Conservation (phyloP, 2,797 vertebrate species). For the Notolabrus celidotus region DNA sequence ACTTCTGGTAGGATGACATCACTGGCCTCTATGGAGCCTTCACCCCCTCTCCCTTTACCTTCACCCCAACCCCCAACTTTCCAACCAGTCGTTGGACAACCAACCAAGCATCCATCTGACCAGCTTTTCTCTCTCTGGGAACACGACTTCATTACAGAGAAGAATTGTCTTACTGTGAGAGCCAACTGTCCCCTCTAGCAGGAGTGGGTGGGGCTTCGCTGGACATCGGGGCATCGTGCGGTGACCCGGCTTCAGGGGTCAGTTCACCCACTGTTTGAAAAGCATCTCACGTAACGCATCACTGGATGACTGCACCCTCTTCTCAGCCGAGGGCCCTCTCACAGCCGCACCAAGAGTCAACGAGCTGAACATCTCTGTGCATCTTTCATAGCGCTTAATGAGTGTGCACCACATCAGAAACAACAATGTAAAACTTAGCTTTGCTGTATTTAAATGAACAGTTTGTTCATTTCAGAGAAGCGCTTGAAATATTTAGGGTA, state of each 20-base stretch:
- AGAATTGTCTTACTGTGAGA: slow-evolving; percentile 85
- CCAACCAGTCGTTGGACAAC: slow-evolving; percentile 54
- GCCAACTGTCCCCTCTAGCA: slow-evolving; percentile 65
- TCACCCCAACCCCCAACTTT: slow-evolving; percentile 53
- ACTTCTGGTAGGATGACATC: slow-evolving; percentile 84
- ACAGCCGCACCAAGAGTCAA: slow-evolving; percentile 38
- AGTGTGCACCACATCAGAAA: not conserved
- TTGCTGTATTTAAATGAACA: not conserved
- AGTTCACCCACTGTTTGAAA: slow-evolving; percentile 81
- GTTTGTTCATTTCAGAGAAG: not conserved
- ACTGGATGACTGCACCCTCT: slow-evolving; percentile 61
- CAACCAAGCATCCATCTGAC: slow-evolving; percentile 46
- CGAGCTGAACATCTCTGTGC: slow-evolving; percentile 9
- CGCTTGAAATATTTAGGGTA: not conserved
- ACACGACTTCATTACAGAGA: slow-evolving; percentile 84
- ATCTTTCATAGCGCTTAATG: slow-evolving; percentile 14
- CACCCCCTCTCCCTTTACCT: slow-evolving; percentile 35
- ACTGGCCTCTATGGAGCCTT: slow-evolving; percentile 66
- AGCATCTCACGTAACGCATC: slow-evolving; percentile 80
- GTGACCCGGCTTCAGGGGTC: slow-evolving; percentile 82
- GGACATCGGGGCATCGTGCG: slow-evolving; percentile 76
- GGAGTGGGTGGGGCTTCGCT: slow-evolving; percentile 67
- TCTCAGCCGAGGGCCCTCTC: slow-evolving; percentile 46
- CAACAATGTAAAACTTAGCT: not conserved
- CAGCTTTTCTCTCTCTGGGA: slow-evolving; percentile 71